phyloP scores from a whole-genome alignment of 2,797 vertebrate species.

The Tangara arthus region DNA sequence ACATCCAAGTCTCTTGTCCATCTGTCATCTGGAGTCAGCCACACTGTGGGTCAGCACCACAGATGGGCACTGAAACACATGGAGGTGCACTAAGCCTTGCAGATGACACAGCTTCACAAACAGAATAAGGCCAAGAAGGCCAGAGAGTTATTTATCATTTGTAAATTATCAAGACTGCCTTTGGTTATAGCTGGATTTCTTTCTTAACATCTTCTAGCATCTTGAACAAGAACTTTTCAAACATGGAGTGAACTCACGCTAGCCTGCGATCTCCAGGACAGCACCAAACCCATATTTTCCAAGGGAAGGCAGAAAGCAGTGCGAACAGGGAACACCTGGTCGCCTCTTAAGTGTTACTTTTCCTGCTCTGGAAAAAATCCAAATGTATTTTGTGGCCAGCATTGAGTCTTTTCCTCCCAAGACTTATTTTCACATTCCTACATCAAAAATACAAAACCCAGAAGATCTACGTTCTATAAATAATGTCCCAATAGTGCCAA shows the following conservation, averaged over 20 bases:
- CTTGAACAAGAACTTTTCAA: background rate
- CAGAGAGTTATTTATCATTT: background rate
- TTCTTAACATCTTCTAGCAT: background rate
- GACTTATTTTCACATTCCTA: conserved; percentile 4
- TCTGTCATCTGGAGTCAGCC: background rate
- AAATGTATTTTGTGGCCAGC: background rate
- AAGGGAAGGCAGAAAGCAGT: background rate
- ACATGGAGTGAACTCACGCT: background rate
- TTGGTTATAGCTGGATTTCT: background rate
- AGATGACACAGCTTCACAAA: background rate
- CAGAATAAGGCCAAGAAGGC: background rate
- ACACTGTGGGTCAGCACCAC: background rate
- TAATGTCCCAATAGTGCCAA: conserved; percentile 23
- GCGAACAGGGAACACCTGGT: background rate
- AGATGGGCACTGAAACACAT: background rate
- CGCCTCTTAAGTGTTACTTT: background rate
- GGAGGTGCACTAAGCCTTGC: background rate
- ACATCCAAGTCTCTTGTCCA: background rate
- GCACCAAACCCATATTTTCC: background rate
- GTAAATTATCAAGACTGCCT: background rate
- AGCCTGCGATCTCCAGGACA: background rate
- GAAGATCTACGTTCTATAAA: conserved; percentile 33
- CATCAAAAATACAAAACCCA: conserved; percentile 28
- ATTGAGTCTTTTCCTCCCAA: background rate
- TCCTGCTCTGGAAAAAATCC: conserved; percentile 1